Conservation (phyloP, 2,797 vertebrate genomes). For the Pogonophryne albipinna region DNA sequence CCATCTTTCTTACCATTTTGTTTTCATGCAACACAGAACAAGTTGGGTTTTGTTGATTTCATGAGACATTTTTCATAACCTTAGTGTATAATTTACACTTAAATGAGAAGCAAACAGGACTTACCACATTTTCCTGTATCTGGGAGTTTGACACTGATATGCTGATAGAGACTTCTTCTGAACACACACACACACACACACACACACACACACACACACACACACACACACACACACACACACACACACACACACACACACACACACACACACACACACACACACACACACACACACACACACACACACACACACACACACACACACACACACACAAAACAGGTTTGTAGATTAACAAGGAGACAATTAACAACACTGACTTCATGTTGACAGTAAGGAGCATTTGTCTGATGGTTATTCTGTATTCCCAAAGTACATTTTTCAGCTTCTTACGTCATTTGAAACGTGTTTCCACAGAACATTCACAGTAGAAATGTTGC, state of each 20-base stretch:
- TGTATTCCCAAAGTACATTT: too few species aligned
- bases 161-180: constrained; percentile 90
- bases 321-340: constrained; percentile 37
- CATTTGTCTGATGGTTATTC: too few species aligned
- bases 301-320: constrained; percentile 58
- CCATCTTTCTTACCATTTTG: background rate
- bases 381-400: too few species aligned
- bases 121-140: constrained; percentile 92
- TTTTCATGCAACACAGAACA: too few species aligned
- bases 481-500: too few species aligned
- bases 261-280: constrained; percentile 52
- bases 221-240: constrained; percentile 55
- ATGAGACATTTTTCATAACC: background rate
- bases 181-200: constrained; percentile 48
- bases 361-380: too few species aligned
- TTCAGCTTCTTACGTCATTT: too few species aligned
- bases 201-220: constrained; percentile 42
- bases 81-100: too few species aligned
- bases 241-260: constrained; percentile 31
- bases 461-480: too few species aligned
- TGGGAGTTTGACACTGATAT: constrained; percentile 93
- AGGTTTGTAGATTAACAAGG: too few species aligned
- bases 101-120: background rate
- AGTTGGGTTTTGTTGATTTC: background rate
- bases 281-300: constrained; percentile 41